phyloP scores from a whole-genome alignment of 2,113 vertebrate species.

The Chascanopsetta lugubris region DNA sequence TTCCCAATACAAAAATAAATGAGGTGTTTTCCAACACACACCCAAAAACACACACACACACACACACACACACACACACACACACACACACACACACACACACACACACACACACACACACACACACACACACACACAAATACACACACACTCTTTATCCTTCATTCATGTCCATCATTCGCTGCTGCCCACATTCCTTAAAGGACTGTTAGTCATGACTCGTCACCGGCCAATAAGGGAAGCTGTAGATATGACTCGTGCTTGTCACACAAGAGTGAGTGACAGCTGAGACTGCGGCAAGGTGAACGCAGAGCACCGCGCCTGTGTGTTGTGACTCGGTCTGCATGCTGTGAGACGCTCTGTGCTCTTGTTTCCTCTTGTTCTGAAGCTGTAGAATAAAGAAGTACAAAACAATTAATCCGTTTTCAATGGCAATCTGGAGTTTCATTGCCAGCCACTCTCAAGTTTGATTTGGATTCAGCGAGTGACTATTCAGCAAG shows the following conservation, averaged over 20 bases:
- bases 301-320: constrained; percentile 50
- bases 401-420: constrained; percentile 2
- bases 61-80: constrained; percentile 5
- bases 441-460: constrained; percentile 19
- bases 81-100: constrained; percentile 8
- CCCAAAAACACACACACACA: constrained; percentile 12
- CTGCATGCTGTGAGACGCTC: neutral
- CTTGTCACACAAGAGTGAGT: constrained; percentile 58
- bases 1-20: too few species aligned
- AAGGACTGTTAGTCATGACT: constrained; percentile 63
- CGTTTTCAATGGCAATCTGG: constrained; percentile 17
- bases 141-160: too few species aligned
- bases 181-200: constrained; percentile 47
- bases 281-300: constrained; percentile 69
- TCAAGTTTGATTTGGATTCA: too few species aligned
- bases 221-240: constrained; percentile 51
- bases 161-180: constrained; percentile 45
- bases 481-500: constrained; percentile 15
- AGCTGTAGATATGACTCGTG: constrained; percentile 54
- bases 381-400: neutral
- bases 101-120: too few species aligned
- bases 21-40: too few species aligned
- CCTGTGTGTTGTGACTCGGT: constrained; percentile 1
- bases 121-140: constrained; percentile 8
- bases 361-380: constrained; percentile 3